Percentiles rank a stretch among this genome's conserved stretches.
Evolutionary conservation across 2,888 invertebrate species (phyloP).

Genomic region (Himalopsyche japonica): DNA sequence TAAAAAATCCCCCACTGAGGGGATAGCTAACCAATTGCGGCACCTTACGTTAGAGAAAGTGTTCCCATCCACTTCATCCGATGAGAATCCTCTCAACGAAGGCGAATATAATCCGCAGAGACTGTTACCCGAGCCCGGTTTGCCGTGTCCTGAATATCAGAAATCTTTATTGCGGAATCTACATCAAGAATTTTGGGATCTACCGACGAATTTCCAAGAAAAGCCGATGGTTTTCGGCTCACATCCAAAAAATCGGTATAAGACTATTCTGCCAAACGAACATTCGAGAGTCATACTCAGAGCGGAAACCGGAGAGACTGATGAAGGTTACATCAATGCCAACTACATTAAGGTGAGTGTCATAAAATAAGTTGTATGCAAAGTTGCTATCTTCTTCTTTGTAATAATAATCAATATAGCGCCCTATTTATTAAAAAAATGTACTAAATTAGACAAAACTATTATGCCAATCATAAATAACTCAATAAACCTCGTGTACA

Average conservation of each 20-base stretch:
- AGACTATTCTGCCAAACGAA: conserved; percentile 87
- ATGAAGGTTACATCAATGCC: conserved; percentile 88
- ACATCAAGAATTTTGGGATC: conserved; percentile 92
- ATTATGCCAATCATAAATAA: too few relatives aligned
- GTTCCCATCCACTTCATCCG: neutral
- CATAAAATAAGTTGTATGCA: neutral
- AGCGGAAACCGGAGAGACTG: conserved; percentile 54
- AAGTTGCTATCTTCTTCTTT: neutral
- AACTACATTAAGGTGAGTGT: conserved; percentile 83
- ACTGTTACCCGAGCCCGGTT: conserved; percentile 44
- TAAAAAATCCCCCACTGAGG: conserved; percentile 24
- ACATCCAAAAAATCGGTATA: conserved; percentile 86
- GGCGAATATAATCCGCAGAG: conserved; percentile 37
- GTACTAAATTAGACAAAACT: too few relatives aligned
- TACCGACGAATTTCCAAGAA: conserved; percentile 89
- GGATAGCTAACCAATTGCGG: conserved; percentile 4
- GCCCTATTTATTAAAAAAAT: too few relatives aligned
- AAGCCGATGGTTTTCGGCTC: conserved; percentile 88
- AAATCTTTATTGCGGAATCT: conserved; percentile 67
- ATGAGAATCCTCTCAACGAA: conserved; percentile 4
- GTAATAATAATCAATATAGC: too few relatives aligned
- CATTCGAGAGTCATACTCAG: conserved; percentile 78
- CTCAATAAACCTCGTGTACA: too few relatives aligned
- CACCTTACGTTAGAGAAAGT: conserved; percentile 11
- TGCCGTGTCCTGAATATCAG: conserved; percentile 65